Percentiles rank a stretch among this genome's conserved stretches.
These are phyloP conservation scores for Petrocephalus microphthalmus DNA, from an alignment of 2,113 vertebrate species.

Conservation along the genomic window DNA sequence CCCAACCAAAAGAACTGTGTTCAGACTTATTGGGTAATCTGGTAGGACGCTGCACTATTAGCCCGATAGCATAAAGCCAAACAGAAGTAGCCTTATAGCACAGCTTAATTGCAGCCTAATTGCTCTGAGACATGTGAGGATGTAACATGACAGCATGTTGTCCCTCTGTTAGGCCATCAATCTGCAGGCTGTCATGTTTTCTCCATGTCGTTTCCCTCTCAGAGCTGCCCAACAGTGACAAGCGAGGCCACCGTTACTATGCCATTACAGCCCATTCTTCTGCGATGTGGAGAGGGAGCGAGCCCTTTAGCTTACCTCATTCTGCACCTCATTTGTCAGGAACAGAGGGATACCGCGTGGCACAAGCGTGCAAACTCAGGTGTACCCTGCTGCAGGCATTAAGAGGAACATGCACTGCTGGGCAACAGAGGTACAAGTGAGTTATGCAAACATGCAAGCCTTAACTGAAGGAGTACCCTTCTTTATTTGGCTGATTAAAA, in stretches of 20 bases:
- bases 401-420: background rate
- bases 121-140: background rate
- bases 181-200: background rate
- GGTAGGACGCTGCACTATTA: background rate
- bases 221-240: background rate
- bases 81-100: background rate
- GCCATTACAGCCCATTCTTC: background rate
- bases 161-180: background rate
- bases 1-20: background rate
- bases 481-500: slow-evolving; percentile 10
- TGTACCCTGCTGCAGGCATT: background rate
- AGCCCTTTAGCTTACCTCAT: background rate
- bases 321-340: background rate
- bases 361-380: background rate
- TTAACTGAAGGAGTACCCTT: background rate
- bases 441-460: background rate
- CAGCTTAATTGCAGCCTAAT: background rate
- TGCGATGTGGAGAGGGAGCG: background rate
- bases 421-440: background rate
- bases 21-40: background rate
- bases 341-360: background rate
- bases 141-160: background rate
- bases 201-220: background rate
- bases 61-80: background rate
- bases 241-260: background rate